Evolutionary conservation across 1,140 invertebrate genomes (phyloP).

Genomic region (Macrobrachium nipponense): DNA sequence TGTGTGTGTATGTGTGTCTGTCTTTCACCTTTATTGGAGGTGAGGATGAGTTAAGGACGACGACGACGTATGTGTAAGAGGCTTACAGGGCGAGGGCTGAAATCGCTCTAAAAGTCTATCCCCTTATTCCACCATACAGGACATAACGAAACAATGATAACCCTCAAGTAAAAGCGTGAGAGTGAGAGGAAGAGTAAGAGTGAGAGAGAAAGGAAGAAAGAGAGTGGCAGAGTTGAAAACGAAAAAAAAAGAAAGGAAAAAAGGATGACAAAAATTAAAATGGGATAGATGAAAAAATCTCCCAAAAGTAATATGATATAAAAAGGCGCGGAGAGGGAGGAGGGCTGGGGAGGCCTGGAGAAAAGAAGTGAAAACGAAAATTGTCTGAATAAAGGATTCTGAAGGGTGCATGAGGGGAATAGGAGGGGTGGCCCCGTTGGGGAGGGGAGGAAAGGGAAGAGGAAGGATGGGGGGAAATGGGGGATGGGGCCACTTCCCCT

Average conservation of each 20-base stretch:
- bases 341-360: neutral
- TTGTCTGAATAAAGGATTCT: too few relatives aligned
- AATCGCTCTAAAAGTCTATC: too few relatives aligned
- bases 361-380: constrained; percentile 1
- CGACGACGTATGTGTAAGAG: too few relatives aligned
- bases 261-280: too few relatives aligned
- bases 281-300: neutral
- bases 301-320: neutral
- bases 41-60: too few relatives aligned
- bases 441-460: neutral
- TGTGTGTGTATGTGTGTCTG: constrained; percentile 2
- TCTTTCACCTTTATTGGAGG: neutral
- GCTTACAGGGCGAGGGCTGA: too few relatives aligned
- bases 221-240: neutral
- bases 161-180: constrained; percentile 7
- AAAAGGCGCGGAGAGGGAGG: neutral
- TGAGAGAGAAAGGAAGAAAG: constrained; percentile 11
- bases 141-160: too few relatives aligned
- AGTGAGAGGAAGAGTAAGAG: constrained; percentile 23
- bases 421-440: neutral
- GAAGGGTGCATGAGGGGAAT: neutral
- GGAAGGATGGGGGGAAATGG: neutral
- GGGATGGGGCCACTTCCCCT: neutral
- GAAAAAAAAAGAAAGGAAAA: too few relatives aligned
- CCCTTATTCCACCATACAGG: too few relatives aligned